Evolutionary conservation across 1,140 invertebrate genomes (phyloP).

Genomic region (Uloborus diversus): DNA sequence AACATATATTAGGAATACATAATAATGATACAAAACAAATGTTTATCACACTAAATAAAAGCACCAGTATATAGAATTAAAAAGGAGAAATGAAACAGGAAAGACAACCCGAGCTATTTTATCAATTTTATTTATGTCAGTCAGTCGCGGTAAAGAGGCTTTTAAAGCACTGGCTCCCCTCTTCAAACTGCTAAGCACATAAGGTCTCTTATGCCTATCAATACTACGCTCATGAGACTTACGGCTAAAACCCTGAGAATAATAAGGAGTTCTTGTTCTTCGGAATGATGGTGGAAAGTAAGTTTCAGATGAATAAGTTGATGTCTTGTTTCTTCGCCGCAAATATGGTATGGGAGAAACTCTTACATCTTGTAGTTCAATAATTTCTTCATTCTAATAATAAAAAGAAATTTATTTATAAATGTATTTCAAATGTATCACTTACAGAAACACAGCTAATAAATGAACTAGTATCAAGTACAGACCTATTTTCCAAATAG

Average conservation of each 20-base stretch:
- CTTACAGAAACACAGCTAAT: too few species aligned
- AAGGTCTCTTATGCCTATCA: conserved; percentile 67
- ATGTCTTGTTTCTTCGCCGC: conserved; percentile 71
- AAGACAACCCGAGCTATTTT: conserved; percentile 95
- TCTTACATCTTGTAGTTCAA: conserved; percentile 81
- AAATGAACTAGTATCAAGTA: too few species aligned
- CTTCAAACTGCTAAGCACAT: conserved; percentile 79
- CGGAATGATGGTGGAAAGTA: conserved; percentile 61
- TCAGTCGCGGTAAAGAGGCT: conserved; percentile 83
- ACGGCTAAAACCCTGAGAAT: conserved; percentile 42
- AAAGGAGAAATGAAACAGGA: conserved; percentile 91
- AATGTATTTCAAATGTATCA: too few species aligned
- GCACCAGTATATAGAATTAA: conserved; percentile 94
- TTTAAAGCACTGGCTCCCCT: conserved; percentile 59
- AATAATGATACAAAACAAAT: too few species aligned
- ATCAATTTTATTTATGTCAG: conserved; percentile 97
- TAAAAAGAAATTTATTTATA: too few species aligned
- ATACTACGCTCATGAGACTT: conserved; percentile 15
- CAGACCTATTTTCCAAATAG: too few species aligned
- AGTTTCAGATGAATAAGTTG: conserved; percentile 41
- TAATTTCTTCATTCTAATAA: conserved; percentile 72
- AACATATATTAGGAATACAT: too few species aligned
- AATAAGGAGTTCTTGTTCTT: conserved; percentile 39
- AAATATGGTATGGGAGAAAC: conserved; percentile 86
- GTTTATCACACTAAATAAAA: too few species aligned